Percentiles rank a stretch among this genome's conserved stretches.
Conservation (phyloP, 2,113 vertebrate species). For the Grus americana region DNA sequence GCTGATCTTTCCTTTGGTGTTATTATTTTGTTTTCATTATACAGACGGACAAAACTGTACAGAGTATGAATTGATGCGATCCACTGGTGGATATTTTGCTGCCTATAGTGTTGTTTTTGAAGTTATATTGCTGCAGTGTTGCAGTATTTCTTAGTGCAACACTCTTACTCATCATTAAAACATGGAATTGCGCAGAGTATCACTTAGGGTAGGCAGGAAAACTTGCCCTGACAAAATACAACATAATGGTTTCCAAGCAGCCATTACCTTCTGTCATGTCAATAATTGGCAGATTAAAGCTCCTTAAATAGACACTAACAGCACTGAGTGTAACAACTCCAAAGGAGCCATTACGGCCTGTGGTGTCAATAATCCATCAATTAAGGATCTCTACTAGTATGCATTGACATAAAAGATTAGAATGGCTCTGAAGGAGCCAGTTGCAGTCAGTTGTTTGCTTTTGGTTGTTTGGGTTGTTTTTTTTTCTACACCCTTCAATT, state of each 20-base stretch:
- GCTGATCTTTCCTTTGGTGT: background rate
- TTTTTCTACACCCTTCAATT: background rate
- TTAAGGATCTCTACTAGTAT: conserved; percentile 39
- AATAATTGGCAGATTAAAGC: conserved; percentile 36
- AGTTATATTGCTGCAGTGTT: background rate
- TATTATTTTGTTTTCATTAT: background rate
- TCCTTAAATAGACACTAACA: background rate
- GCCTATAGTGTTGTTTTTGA: background rate
- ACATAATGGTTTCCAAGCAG: conserved; percentile 25
- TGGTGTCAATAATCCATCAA: conserved; percentile 67
- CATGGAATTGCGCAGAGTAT: background rate
- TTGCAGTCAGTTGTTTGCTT: background rate
- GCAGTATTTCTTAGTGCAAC: background rate
- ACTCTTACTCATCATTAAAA: background rate
- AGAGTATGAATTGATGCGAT: background rate
- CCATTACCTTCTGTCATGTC: background rate
- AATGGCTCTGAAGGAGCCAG: background rate
- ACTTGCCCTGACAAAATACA: background rate
- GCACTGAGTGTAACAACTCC: conserved; percentile 2
- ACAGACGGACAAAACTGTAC: background rate
- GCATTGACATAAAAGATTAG: conserved; percentile 33
- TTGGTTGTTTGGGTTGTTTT: background rate
- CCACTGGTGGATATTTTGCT: background rate
- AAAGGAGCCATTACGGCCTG: background rate
- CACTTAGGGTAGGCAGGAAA: background rate